Evolutionary conservation across 2,113 vertebrate species (phyloP).

Genomic region (Rhabdornis inornatus): DNA sequence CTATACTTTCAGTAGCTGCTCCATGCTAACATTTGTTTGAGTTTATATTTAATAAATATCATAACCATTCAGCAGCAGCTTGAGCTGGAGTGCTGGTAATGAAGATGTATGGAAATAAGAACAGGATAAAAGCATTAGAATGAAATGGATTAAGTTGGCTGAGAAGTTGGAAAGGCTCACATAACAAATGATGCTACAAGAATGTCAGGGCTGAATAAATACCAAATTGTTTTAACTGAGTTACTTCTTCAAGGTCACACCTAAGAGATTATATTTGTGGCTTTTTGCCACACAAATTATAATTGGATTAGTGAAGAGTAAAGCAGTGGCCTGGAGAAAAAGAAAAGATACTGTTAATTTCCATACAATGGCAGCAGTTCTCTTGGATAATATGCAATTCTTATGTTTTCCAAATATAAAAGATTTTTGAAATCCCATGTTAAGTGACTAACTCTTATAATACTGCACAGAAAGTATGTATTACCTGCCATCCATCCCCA

Average conservation of each 20-base stretch:
- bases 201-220: slow-evolving; percentile 20
- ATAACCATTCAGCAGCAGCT: slow-evolving; percentile 34
- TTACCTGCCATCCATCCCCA: background rate
- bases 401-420: background rate
- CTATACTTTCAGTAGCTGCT: background rate
- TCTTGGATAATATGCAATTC: background rate
- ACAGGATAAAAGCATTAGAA: background rate
- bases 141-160: slow-evolving; percentile 24
- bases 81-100: slow-evolving; percentile 40
- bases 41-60: slow-evolving; percentile 61
- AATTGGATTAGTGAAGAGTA: background rate
- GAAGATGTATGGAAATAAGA: slow-evolving; percentile 58
- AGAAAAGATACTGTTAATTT: background rate
- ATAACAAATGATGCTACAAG: slow-evolving; percentile 8
- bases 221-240: slow-evolving; percentile 6
- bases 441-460: background rate
- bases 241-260: slow-evolving; percentile 20
- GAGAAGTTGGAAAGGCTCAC: background rate
- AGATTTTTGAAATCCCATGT: background rate
- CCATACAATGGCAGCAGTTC: background rate
- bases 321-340: background rate
- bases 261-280: background rate
- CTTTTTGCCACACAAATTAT: background rate
- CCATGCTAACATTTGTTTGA: slow-evolving; percentile 48
- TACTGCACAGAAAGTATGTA: background rate